phyloP scores from a whole-genome alignment of 2,797 vertebrate genomes.

The Apodemus agrarius region DNA sequence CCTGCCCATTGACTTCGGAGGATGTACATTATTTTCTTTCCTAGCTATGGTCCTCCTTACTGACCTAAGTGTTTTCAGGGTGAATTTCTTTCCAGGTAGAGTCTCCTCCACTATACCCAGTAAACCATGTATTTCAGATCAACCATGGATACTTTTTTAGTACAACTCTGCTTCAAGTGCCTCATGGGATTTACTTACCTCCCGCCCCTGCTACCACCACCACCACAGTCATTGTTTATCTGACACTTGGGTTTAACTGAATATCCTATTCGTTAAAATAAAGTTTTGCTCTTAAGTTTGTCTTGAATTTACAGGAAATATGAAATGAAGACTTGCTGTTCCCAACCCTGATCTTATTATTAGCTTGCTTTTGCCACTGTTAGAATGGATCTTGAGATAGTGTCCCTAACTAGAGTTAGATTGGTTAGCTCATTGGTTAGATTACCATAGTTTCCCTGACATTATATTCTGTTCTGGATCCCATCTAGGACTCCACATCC shows the following conservation, averaged over 20 bases:
- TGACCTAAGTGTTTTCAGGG: not conserved
- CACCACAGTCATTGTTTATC: conserved; percentile 13
- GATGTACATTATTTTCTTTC: not conserved
- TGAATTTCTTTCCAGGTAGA: not conserved
- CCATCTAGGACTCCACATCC: not conserved
- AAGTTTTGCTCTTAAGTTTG: conserved; percentile 32
- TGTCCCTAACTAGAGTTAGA: not conserved
- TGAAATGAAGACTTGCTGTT: not conserved
- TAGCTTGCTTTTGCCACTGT: not conserved
- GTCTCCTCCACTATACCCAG: not conserved
- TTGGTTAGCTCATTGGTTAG: not conserved
- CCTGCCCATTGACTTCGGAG: not conserved
- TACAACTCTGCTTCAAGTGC: not conserved
- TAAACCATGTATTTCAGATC: conserved; percentile 35
- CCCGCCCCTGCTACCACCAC: not conserved
- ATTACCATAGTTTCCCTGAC: not conserved
- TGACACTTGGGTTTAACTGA: conserved; percentile 52
- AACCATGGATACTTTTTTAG: not conserved
- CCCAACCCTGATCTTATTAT: not conserved
- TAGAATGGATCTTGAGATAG: not conserved
- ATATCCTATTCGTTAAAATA: conserved; percentile 29
- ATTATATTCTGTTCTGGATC: not conserved
- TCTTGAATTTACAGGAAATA: conserved; percentile 34
- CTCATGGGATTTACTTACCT: not conserved
- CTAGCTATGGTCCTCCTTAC: not conserved